Conservation (phyloP, 2,113 vertebrate genomes). For the Perca fluviatilis region DNA sequence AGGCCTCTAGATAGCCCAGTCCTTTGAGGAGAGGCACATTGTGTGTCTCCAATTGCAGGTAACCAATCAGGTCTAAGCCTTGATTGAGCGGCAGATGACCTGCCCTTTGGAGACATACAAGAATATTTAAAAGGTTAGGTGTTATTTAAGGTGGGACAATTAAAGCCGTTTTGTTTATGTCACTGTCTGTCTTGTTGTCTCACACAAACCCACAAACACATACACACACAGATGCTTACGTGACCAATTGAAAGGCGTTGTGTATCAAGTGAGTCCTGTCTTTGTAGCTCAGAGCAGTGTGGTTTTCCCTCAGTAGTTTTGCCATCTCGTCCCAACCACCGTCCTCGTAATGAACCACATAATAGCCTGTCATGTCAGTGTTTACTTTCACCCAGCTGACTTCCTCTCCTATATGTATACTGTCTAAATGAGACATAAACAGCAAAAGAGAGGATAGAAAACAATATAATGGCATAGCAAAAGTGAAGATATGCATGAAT, state of each 20-base stretch:
- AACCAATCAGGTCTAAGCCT: slow-evolving; percentile 82
- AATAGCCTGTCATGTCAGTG: slow-evolving; percentile 86
- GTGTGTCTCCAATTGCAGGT: slow-evolving; percentile 81
- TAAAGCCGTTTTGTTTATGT: background rate
- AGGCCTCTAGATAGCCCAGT: slow-evolving; percentile 79
- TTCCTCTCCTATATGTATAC: slow-evolving; percentile 77
- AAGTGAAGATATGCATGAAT: background rate
- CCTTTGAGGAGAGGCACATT: slow-evolving; percentile 83
- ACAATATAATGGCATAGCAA: background rate
- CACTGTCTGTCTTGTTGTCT: background rate
- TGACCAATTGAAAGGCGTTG: slow-evolving; percentile 86
- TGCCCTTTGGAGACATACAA: slow-evolving; percentile 70
- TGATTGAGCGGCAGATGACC: slow-evolving; percentile 79
- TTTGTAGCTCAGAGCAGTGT: slow-evolving; percentile 84
- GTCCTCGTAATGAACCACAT: slow-evolving; percentile 86
- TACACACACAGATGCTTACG: slow-evolving; percentile 70
- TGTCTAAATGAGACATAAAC: slow-evolving; percentile 68
- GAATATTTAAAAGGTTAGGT: slow-evolving; percentile 23
- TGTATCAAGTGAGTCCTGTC: slow-evolving; percentile 86
- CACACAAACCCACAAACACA: background rate
- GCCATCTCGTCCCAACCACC: slow-evolving; percentile 83
- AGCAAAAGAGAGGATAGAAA: background rate
- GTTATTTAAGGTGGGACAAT: slow-evolving; percentile 11
- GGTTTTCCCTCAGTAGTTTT: slow-evolving; percentile 81
- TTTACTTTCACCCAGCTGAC: slow-evolving; percentile 87